These are phyloP conservation scores for Eudyptes chrysolophus DNA, from an alignment of 2,113 vertebrate genomes.

Conservation along the genomic window DNA sequence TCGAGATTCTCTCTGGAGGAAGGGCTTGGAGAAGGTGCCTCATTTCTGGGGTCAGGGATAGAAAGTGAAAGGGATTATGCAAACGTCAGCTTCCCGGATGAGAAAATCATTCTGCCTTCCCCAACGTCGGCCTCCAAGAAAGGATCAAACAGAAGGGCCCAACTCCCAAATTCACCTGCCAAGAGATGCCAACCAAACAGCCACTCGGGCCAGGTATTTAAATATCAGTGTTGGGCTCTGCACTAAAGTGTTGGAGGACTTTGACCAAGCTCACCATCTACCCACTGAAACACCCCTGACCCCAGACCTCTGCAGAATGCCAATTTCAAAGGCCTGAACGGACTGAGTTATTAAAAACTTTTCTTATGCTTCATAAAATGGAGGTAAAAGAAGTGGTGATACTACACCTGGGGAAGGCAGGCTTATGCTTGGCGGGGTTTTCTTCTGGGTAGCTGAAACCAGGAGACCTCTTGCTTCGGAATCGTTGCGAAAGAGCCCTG, in stretches of 20 bases:
- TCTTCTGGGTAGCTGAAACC: constrained; percentile 73
- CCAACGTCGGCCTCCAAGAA: not conserved
- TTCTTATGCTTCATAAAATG: not conserved
- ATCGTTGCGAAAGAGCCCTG: constrained; percentile 62
- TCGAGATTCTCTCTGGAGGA: constrained; percentile 28
- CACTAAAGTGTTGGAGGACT: not conserved
- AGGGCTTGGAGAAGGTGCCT: not conserved
- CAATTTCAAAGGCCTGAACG: not conserved
- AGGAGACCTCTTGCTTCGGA: constrained; percentile 67
- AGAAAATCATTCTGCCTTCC: not conserved
- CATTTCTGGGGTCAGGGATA: not conserved
- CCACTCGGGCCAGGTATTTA: not conserved
- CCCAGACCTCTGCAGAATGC: not conserved
- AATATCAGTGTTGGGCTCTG: not conserved
- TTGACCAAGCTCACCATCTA: not conserved
- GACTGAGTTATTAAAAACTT: not conserved
- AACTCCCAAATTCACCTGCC: not conserved
- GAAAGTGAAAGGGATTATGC: not conserved
- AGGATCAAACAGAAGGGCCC: not conserved
- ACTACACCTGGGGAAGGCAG: constrained; percentile 37
- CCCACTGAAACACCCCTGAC: not conserved
- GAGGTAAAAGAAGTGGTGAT: not conserved
- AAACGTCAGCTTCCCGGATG: not conserved
- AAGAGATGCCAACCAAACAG: not conserved
- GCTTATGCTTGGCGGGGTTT: constrained; percentile 32